Percentiles rank a stretch among this genome's conserved stretches.
These are phyloP conservation scores for Samia ricini DNA, from an alignment of 1,140 invertebrate genomes.

Conservation along the genomic window DNA sequence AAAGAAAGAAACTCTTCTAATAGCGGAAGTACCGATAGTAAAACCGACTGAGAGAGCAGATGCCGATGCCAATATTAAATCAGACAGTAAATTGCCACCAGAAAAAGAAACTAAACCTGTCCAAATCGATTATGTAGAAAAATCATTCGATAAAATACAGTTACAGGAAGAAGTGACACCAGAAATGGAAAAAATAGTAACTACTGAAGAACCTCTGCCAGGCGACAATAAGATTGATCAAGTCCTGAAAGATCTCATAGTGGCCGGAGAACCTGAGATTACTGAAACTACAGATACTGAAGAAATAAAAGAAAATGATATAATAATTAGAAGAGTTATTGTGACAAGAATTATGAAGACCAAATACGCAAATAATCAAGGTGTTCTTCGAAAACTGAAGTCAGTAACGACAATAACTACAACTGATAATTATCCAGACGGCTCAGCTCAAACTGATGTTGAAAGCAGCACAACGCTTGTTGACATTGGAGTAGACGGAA, in stretches of 20 bases:
- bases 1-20: neutral
- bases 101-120: neutral
- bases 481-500: conserved; percentile 37
- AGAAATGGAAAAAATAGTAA: neutral
- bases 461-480: conserved; percentile 48
- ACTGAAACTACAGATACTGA: conserved; percentile 36
- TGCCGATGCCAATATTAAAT: neutral
- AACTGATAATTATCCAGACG: conserved; percentile 68
- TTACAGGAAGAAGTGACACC: neutral
- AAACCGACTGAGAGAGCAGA: neutral
- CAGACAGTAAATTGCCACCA: neutral
- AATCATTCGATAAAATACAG: neutral
- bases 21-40: neutral
- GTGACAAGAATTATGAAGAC: conserved; percentile 55
- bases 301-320: conserved; percentile 27
- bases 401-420: conserved; percentile 57
- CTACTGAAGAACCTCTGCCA: conserved; percentile 23
- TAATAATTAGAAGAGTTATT: conserved; percentile 29
- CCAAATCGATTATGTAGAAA: neutral
- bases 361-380: conserved; percentile 50
- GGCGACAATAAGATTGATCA: conserved; percentile 27
- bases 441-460: conserved; percentile 52
- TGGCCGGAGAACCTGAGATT: conserved; percentile 29
- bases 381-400: conserved; percentile 56
- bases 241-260: conserved; percentile 23